These are phyloP conservation scores for Perithous albicinctus DNA, from an alignment of 2,888 invertebrate species.

Conservation along the genomic window DNA sequence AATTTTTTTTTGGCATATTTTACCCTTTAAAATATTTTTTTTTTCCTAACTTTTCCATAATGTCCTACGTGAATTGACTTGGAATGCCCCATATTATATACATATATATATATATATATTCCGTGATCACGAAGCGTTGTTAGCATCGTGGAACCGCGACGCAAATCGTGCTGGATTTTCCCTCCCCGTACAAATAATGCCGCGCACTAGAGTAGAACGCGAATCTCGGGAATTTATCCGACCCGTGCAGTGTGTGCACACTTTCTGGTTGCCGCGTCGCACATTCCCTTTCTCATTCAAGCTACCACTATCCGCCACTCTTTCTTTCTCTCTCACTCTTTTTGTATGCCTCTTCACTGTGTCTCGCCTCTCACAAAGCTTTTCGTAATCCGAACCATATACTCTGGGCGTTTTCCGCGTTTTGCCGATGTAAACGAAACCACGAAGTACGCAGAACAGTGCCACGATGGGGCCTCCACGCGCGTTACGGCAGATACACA, in stretches of 20 bases:
- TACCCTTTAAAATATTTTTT: too few species aligned
- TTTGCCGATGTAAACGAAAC: constrained; percentile 24
- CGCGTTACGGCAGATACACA: constrained; percentile 65
- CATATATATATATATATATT: too few species aligned
- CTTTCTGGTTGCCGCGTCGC: constrained; percentile 27
- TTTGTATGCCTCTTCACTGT: constrained; percentile 6
- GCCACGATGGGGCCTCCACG: constrained; percentile 13
- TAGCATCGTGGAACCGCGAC: not conserved
- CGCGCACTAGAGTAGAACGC: constrained; percentile 27
- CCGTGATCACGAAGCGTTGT: constrained; percentile 11
- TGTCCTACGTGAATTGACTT: too few species aligned
- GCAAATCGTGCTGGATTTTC: constrained; percentile 19
- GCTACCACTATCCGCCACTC: too few species aligned
- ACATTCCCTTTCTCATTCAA: too few species aligned
- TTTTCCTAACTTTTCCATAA: too few species aligned
- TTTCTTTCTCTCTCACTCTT: not conserved
- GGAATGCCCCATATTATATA: too few species aligned
- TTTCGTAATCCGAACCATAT: constrained; percentile 34
- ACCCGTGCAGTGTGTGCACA: constrained; percentile 13
- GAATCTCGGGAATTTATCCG: constrained; percentile 51
- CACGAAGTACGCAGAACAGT: not conserved
- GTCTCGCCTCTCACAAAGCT: constrained; percentile 36
- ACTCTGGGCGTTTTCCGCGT: constrained; percentile 18
- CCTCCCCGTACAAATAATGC: constrained; percentile 43
- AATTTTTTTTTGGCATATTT: too few species aligned